Conservation (phyloP, 1,140 invertebrate species). For the Dendrolimus punctatus region DNA sequence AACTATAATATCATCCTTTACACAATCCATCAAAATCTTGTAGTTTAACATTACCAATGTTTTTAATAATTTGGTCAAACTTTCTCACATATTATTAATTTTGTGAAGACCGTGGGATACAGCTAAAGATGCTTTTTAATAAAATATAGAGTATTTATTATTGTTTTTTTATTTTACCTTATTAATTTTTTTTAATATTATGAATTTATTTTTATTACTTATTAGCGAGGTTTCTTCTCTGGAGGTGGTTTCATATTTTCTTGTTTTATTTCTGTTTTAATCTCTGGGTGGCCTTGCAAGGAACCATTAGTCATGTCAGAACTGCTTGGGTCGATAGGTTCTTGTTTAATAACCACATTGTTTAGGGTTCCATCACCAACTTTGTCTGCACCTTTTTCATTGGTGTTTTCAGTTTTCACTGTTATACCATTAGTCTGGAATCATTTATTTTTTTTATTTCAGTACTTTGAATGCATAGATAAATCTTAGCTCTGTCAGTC, state of each 20-base stretch:
- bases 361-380: constrained; percentile 38
- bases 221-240: constrained; percentile 84
- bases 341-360: constrained; percentile 63
- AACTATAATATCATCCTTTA: too few relatives aligned
- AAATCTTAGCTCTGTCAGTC: too few relatives aligned
- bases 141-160: neutral
- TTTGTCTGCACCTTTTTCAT: constrained; percentile 48
- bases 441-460: constrained; percentile 4
- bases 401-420: constrained; percentile 58
- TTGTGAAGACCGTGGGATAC: too few relatives aligned
- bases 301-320: constrained; percentile 57
- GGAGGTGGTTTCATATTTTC: constrained; percentile 90
- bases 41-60: too few relatives aligned
- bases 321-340: constrained; percentile 50
- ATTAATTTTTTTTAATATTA: neutral
- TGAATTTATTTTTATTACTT: neutral
- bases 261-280: constrained; percentile 80
- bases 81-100: too few relatives aligned
- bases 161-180: neutral
- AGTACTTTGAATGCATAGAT: too few relatives aligned
- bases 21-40: too few relatives aligned
- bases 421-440: constrained; percentile 57
- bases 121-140: too few relatives aligned
- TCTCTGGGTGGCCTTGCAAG: constrained; percentile 54
- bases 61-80: too few relatives aligned